Evolutionary conservation across 2,888 invertebrate species (phyloP), one percentile per base, ranked within the genome.

Genomic region (Ernsta delagoae): DNA sequence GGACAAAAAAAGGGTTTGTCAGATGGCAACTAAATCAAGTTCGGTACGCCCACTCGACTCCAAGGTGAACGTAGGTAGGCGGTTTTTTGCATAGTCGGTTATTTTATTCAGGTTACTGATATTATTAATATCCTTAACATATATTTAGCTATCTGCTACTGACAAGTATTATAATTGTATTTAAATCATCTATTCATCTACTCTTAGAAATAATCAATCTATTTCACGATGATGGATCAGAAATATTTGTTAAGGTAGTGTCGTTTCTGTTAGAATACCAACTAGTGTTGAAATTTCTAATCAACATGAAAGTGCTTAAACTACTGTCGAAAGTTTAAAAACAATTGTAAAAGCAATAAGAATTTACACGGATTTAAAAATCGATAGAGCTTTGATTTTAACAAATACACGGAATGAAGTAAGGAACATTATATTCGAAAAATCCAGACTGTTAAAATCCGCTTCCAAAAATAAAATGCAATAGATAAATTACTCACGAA

Each of bases 1-100:
- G 89, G 86, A 87, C 87, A 91, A 92, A 92, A 92, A 92, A 91
- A 90, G 90, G 91, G 90, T 90, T 88, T 86, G 89, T 90, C 89
- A 88, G 90, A 88, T 89, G 85, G 89, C 85, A 85, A 48, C 48
- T 88, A 89, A 92, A 90, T 91, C 90, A 90, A 88, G 87, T 88
- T 90, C 81, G 87, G 85, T 77, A 83, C 90, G 89, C 91, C 89
- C 86, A 90, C 91, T 81, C 76, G 81, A 74, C 74, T 81, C 88
- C 91, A 92, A 92, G 91, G 90, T 91, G 89, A 90, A 79, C 77
- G 71, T 75, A 87, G 85, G 85, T 83, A 86, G 85, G 82, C 82
- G 83, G 78, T 86, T 90, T 90, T 82, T 83, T 50, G 82, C 76
- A 70, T 70, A 62, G 70, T 73, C 73, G 73, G 74, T 73, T 74